Percentiles rank a stretch among this genome's conserved stretches.
phyloP scores from a whole-genome alignment of 2,113 vertebrate species.

The Hyaena hyaena region DNA sequence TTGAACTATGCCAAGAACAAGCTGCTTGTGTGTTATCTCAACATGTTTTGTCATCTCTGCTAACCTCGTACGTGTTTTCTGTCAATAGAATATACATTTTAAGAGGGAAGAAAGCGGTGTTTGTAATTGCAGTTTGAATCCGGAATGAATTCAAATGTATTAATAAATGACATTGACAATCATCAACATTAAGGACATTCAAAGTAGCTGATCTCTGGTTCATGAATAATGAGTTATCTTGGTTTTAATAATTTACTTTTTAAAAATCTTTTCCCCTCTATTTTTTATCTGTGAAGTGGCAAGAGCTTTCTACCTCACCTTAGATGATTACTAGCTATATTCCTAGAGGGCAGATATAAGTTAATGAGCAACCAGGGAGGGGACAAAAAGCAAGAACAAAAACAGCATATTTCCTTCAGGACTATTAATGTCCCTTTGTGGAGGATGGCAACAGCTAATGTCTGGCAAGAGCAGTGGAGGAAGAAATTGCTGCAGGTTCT shows the following conservation, averaged over 20 bases:
- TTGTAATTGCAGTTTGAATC: conserved; percentile 54
- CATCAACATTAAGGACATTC: conserved; percentile 32
- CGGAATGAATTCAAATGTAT: conserved; percentile 45
- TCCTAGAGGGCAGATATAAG: conserved; percentile 81
- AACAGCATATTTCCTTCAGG: conserved; percentile 81
- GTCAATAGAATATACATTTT: conserved; percentile 42
- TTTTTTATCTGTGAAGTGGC: conserved; percentile 57
- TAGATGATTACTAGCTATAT: conserved; percentile 67
- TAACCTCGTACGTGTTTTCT: conserved; percentile 25
- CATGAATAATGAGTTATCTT: conserved; percentile 55
- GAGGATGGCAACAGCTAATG: conserved; percentile 82
- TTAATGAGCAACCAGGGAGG: conserved; percentile 80
- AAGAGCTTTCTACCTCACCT: conserved; percentile 65
- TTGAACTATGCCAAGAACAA: conserved; percentile 16
- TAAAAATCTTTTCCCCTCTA: not conserved
- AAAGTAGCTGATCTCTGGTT: not conserved
- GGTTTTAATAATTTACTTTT: conserved; percentile 66
- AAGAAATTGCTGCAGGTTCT: conserved; percentile 81
- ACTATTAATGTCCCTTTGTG: conserved; percentile 81
- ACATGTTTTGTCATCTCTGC: conserved; percentile 23
- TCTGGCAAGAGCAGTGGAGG: conserved; percentile 83
- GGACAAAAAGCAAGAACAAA: conserved; percentile 75
- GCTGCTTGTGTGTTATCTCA: not conserved
- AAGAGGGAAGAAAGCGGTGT: conserved; percentile 1
- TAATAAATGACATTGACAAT: conserved; percentile 38